phyloP scores from a whole-genome alignment of 2,113 vertebrate species.

The Dipodomys merriami region DNA sequence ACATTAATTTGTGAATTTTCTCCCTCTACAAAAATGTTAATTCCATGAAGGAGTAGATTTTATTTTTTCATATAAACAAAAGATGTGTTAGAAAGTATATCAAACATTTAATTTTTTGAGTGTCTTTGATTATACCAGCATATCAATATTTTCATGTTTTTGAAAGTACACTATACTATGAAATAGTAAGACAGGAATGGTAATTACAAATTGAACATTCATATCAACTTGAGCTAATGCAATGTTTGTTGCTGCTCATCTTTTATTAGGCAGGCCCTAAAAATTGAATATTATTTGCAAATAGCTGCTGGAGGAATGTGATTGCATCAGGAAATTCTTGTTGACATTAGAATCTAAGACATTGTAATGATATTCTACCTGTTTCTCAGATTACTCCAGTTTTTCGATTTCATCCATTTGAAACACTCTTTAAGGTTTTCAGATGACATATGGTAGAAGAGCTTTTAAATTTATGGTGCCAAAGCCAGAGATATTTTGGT shows the following conservation, averaged over 20 bases:
- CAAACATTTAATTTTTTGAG: not conserved
- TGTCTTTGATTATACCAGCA: not conserved
- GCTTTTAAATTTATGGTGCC: not conserved
- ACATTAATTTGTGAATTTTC: not conserved
- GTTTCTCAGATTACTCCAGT: not conserved
- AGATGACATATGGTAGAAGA: not conserved
- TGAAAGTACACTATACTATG: not conserved
- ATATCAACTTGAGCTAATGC: not conserved
- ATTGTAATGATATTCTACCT: not conserved
- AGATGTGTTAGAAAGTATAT: not conserved
- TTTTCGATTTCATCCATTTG: not conserved
- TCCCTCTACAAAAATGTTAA: not conserved
- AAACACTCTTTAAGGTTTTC: not conserved
- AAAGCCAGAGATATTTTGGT: not conserved
- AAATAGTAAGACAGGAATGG: not conserved
- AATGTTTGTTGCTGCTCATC: not conserved
- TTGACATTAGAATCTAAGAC: too few relatives aligned
- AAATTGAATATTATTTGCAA: not conserved
- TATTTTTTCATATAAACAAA: not conserved
- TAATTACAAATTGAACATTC: not conserved
- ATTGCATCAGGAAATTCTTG: not conserved
- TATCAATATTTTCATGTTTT: constrained; percentile 12
- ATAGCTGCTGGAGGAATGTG: not conserved
- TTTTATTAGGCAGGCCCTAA: not conserved
- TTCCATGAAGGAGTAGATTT: not conserved